A percentile compares a stretch with the other conserved stretches of the same genome.
phyloP scores from a whole-genome alignment of 2,888 invertebrate species.

The Nephrotoma appendiculata region DNA sequence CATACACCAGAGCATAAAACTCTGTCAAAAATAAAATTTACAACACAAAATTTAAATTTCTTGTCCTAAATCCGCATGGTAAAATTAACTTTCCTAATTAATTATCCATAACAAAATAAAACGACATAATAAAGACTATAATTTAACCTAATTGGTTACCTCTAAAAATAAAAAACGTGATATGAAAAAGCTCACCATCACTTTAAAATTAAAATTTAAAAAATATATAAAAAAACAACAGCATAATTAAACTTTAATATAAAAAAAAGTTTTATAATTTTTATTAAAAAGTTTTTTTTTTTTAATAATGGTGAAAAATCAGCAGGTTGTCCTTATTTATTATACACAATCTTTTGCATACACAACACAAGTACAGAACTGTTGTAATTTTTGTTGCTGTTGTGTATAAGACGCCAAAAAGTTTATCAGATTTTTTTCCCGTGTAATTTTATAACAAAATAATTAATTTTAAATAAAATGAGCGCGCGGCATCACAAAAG shows the following conservation, averaged over 20 bases:
- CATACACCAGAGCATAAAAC: not conserved
- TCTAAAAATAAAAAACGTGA: not conserved
- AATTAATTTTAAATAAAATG: not conserved
- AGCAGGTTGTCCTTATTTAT: not conserved
- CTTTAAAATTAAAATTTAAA: not conserved
- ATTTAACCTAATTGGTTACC: not conserved
- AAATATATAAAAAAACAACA: not conserved
- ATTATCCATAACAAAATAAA: not conserved
- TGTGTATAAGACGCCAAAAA: not conserved
- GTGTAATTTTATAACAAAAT: not conserved
- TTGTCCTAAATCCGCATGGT: not conserved
- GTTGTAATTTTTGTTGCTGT: not conserved
- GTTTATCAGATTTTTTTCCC: not conserved
- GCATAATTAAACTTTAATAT: not conserved
- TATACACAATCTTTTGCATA: not conserved
- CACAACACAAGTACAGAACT: not conserved
- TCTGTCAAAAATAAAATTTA: not conserved
- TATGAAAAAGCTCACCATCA: not conserved
- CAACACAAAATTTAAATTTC: not conserved
- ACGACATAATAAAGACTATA: not conserved
- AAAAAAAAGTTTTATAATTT: not conserved
- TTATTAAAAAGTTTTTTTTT: not conserved
- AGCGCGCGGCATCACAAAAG: too few relatives aligned
- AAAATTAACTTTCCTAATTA: not conserved
- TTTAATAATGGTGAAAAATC: not conserved